A percentile compares a stretch with the other conserved stretches of the same genome.
phyloP scores from a whole-genome alignment of 2,888 invertebrate species.

The Alsophila aescularia region DNA sequence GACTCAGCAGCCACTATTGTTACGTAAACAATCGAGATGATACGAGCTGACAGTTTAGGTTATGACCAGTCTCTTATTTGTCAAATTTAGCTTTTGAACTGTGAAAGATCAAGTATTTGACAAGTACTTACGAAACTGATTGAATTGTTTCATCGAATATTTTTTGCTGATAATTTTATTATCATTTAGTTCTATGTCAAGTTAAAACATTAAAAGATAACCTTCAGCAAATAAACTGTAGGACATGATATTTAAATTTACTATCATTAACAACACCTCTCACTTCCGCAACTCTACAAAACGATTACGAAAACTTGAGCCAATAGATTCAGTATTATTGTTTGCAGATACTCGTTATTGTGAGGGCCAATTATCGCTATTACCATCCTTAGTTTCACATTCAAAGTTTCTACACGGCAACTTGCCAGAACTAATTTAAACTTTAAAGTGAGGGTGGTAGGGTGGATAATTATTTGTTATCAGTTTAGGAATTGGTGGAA shows the following conservation, averaged over 20 bases:
- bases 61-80: too few relatives aligned
- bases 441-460: slow-evolving; percentile 12
- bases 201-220: too few relatives aligned
- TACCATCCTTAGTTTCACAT: slow-evolving; percentile 44
- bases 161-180: too few relatives aligned
- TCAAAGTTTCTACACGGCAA: slow-evolving; percentile 19
- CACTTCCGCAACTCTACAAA: slow-evolving; percentile 7
- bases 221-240: too few relatives aligned
- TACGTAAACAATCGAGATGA: too few relatives aligned
- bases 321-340: slow-evolving; percentile 10
- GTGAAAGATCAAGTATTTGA: too few relatives aligned
- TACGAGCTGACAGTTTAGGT: too few relatives aligned
- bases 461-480: neutral
- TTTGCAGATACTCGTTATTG: slow-evolving; percentile 13
- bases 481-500: neutral
- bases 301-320: slow-evolving; percentile 3
- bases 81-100: too few relatives aligned
- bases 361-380: slow-evolving; percentile 46
- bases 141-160: too few relatives aligned
- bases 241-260: neutral
- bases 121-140: too few relatives aligned
- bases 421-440: neutral
- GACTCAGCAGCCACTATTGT: too few relatives aligned
- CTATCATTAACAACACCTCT: neutral
- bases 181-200: too few relatives aligned